Base-by-base conservation (phyloP, 1,140 invertebrate genomes). In the Drosophila santomea region DNA sequence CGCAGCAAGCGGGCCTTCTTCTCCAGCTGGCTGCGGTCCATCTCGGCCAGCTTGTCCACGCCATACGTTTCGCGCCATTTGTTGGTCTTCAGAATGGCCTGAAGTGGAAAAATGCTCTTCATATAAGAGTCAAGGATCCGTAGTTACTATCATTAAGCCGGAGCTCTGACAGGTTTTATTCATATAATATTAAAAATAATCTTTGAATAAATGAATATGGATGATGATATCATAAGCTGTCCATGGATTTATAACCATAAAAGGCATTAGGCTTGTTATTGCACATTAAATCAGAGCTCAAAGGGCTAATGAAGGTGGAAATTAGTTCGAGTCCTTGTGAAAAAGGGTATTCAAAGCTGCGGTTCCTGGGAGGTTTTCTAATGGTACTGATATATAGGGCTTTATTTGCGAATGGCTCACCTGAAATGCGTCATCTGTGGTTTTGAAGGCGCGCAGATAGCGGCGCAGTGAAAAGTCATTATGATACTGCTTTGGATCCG, bases 1-100 rank as follows among this genome's bases (percentile, higher is more conserved):
- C 94, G 92, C 48, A 96, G 89, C 1, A 96, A 94, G 66, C 95
- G 93, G 1, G 95, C 95, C 92, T 96, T 96, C 62, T 94, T 93
- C 55, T 94, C 91, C 88, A 96, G 94, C 51, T 94, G 94, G 68
- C 94, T 94, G 69, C 96, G 93, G 38, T 94, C 92, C 68, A 94
- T 94, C 77, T 94, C 93, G 4, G 25, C 47, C 0, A 84, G 74
- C 17, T 95, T 94, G 23, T 92, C 91, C 10, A 96, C 95, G 62
- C 94, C 95, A 93, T 96, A 96, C 71, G 96, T 95, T 45, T 93
- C 93, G 68, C 95, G 93, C 96, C 96, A 96, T 92, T 96, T 96
- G 90, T 96, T 96, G 50, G 95, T 96, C 93, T 96, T 96, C 44
- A 96, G 86, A 74, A 96, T 94, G 56, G 95, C 95, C 95, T 96